Conservation (phyloP, 2,113 vertebrate genomes). For the Alces alces region DNA sequence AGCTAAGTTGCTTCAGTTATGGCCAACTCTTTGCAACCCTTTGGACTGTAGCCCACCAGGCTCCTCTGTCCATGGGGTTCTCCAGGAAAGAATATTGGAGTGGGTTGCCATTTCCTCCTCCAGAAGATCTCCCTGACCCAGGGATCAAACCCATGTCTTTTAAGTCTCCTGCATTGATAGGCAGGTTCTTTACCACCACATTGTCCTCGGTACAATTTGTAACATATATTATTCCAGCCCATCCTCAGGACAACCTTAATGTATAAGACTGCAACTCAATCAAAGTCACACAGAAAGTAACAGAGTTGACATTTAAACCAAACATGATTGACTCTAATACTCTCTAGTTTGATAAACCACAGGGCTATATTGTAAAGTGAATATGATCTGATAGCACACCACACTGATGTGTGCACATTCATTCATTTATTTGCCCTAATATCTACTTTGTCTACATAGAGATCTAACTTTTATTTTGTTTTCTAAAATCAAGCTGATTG, state of each 20-base stretch:
- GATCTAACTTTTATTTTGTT: background rate
- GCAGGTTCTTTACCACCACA: background rate
- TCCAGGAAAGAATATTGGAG: background rate
- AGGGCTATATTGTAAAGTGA: background rate
- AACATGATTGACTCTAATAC: background rate
- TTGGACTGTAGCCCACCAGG: background rate
- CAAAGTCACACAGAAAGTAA: background rate
- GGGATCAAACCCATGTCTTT: background rate
- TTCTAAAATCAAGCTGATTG: background rate
- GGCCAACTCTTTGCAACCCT: background rate
- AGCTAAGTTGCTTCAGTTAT: background rate
- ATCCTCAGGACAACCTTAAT: background rate
- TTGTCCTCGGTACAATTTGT: background rate
- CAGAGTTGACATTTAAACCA: background rate
- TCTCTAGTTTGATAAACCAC: background rate
- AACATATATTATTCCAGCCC: background rate
- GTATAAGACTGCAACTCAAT: background rate
- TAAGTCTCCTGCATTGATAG: background rate
- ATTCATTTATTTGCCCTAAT: background rate
- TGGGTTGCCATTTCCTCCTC: background rate
- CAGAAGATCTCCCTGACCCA: background rate
- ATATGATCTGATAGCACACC: background rate
- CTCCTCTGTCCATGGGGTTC: background rate
- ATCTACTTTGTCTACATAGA: background rate
- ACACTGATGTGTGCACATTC: background rate